Evolutionary conservation across 2,113 vertebrate species (phyloP).

Genomic region (Chionomys nivalis): DNA sequence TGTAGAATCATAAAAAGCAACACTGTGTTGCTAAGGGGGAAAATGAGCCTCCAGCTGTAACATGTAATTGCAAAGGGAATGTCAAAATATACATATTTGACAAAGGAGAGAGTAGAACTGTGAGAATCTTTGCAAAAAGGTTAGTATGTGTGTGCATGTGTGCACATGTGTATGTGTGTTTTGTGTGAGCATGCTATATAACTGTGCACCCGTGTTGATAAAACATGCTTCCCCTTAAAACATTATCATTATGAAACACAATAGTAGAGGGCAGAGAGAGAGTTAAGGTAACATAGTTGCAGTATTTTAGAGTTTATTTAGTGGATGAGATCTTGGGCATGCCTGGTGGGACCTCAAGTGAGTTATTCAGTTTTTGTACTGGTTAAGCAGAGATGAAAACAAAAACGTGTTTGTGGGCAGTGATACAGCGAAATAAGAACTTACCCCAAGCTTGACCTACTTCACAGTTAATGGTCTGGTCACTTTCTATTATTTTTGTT

Average conservation of each 20-base stretch:
- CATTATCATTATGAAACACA: neutral
- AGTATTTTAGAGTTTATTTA: neutral
- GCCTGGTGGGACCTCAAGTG: neutral
- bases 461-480: neutral
- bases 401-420: neutral
- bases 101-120: neutral
- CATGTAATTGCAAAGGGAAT: neutral
- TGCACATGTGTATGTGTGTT: neutral
- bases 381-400: constrained; percentile 9
- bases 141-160: too few species aligned
- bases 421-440: neutral
- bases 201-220: neutral
- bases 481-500: neutral
- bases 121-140: neutral
- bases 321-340: neutral
- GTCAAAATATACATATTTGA: neutral
- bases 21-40: neutral
- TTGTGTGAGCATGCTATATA: neutral
- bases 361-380: constrained; percentile 26
- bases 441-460: neutral
- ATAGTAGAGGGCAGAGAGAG: neutral
- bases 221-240: neutral
- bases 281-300: neutral
- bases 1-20: neutral
- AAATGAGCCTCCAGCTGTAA: neutral